Evolutionary conservation across 2,113 vertebrate species (phyloP).

Genomic region (Acanthochromis polyacanthus): DNA sequence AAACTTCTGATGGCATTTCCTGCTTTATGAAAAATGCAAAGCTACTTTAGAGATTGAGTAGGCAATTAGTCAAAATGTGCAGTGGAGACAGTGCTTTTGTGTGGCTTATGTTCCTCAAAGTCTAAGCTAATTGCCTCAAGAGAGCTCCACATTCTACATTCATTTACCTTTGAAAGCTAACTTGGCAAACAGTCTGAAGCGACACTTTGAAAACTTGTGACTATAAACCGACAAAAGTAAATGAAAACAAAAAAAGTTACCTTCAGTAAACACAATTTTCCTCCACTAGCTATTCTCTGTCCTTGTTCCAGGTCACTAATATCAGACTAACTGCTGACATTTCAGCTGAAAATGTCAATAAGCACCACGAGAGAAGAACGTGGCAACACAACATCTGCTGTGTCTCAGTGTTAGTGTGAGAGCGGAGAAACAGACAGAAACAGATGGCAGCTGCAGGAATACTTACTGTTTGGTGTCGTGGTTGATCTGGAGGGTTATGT

Average conservation of each 20-base stretch:
- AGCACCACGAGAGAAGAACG: background rate
- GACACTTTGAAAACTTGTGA: constrained; percentile 10
- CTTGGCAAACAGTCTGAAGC: background rate
- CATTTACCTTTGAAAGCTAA: constrained; percentile 28
- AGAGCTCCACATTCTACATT: constrained; percentile 29
- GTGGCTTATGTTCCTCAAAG: constrained; percentile 27
- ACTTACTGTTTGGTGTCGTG: constrained; percentile 88
- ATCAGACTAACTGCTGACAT: constrained; percentile 19
- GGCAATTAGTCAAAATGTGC: constrained; percentile 61
- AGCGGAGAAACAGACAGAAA: background rate
- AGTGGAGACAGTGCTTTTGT: constrained; percentile 42
- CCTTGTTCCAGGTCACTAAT: constrained; percentile 18
- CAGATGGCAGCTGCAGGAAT: background rate
- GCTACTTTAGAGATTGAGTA: constrained; percentile 15
- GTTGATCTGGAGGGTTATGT: constrained; percentile 78
- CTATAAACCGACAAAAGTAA: background rate
- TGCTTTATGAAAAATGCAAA: constrained; percentile 42
- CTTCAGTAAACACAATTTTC: background rate
- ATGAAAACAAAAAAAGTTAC: background rate
- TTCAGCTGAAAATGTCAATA: constrained; percentile 25
- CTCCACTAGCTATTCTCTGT: background rate
- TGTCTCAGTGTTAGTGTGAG: background rate
- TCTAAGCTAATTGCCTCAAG: constrained; percentile 50
- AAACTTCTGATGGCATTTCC: constrained; percentile 22
- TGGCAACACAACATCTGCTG: background rate